Evolutionary conservation across 2,113 vertebrate species (phyloP).

Genomic region (Lepus europaeus): DNA sequence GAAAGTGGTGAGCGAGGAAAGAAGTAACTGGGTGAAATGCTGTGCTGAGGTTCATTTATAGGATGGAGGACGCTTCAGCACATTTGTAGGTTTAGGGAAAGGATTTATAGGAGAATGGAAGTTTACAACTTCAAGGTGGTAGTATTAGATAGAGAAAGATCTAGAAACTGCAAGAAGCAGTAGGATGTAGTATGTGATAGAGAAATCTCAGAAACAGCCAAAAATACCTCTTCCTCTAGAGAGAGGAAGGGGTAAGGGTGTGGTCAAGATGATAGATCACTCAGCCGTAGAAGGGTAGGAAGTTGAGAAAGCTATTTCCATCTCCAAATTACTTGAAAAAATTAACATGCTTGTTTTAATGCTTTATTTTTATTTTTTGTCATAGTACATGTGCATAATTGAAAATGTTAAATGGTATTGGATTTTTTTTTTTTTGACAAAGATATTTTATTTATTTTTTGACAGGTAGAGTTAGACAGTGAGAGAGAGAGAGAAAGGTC

Average conservation of each 20-base stretch:
- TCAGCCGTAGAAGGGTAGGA: slow-evolving; percentile 45
- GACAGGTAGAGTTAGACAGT: too few species aligned
- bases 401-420: slow-evolving; percentile 32
- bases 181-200: neutral
- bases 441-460: too few species aligned
- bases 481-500: too few species aligned
- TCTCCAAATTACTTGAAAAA: slow-evolving; percentile 48
- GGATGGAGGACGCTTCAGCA: neutral
- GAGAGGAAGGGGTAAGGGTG: neutral
- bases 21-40: neutral
- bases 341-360: slow-evolving; percentile 22
- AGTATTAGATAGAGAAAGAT: neutral
- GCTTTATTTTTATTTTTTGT: neutral
- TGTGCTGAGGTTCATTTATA: slow-evolving; percentile 20
- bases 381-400: slow-evolving; percentile 23
- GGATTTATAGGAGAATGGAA: neutral
- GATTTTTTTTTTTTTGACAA: neutral
- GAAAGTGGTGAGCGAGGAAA: neutral
- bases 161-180: neutral
- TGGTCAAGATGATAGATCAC: slow-evolving; percentile 22
- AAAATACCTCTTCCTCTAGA: neutral
- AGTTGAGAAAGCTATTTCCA: slow-evolving; percentile 54
- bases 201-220: slow-evolving; percentile 29
- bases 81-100: slow-evolving; percentile 34
- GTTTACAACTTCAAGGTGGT: neutral